A percentile compares a stretch with the other conserved stretches of the same genome.
Evolutionary conservation across 2,113 vertebrate genomes (phyloP).

Genomic region (Centropus unirufus): DNA sequence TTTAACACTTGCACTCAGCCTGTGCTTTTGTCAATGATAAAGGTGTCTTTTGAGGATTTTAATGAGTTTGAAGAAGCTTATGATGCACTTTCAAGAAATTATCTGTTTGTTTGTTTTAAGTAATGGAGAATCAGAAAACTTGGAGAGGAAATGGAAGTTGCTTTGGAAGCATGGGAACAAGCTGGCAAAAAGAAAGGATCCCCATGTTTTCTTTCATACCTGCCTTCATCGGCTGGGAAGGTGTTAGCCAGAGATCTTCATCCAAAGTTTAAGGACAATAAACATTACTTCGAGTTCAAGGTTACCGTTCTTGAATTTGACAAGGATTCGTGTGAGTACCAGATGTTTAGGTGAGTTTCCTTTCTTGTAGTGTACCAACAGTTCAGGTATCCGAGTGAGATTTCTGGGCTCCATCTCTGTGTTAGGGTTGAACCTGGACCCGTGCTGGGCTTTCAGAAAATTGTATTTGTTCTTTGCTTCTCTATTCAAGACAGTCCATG

Average conservation of each 20-base stretch:
- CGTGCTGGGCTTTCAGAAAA: background rate
- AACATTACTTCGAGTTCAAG: background rate
- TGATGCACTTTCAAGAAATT: background rate
- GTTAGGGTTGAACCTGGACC: background rate
- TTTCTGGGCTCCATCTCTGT: background rate
- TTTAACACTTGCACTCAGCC: background rate
- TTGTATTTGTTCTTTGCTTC: background rate
- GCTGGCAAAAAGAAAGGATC: background rate
- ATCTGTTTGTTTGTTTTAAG: background rate
- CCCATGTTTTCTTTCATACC: background rate
- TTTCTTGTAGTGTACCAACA: background rate
- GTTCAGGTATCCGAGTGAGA: background rate
- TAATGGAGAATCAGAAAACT: background rate
- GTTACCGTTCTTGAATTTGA: background rate
- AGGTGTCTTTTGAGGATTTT: background rate
- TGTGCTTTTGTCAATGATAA: background rate
- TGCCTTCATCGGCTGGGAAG: background rate
- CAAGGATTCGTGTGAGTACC: background rate
- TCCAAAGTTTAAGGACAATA: background rate
- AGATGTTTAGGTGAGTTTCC: background rate
- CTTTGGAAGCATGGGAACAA: background rate
- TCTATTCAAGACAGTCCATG: background rate
- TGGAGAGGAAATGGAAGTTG: background rate
- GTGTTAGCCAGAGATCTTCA: background rate
- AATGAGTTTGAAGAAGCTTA: background rate